These are phyloP conservation scores for Antennarius striatus DNA, from an alignment of 2,113 vertebrate genomes.

Conservation along the genomic window DNA sequence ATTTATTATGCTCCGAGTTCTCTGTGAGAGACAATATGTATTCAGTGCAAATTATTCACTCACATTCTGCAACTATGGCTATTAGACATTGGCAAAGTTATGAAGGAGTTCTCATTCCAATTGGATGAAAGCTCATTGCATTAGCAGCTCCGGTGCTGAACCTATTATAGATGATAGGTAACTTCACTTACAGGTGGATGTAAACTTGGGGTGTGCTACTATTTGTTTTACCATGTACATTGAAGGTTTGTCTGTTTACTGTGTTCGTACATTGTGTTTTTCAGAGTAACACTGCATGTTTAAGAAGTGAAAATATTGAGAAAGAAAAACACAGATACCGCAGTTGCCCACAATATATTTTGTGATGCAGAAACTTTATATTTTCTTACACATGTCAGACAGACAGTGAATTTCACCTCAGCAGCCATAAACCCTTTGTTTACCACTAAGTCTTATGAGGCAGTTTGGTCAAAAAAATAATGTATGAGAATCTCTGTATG, in stretches of 20 bases:
- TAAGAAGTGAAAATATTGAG: neutral
- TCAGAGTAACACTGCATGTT: constrained; percentile 17
- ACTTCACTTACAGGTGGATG: too few species aligned
- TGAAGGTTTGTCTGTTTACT: neutral
- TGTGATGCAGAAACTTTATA: too few species aligned
- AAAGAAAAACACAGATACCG: neutral
- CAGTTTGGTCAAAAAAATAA: neutral
- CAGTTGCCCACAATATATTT: neutral
- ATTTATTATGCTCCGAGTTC: constrained; percentile 16
- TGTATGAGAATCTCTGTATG: constrained; percentile 6
- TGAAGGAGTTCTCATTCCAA: neutral
- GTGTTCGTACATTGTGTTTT: constrained; percentile 3
- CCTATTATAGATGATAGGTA: neutral
- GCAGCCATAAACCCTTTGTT: too few species aligned
- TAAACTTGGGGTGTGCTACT: too few species aligned
- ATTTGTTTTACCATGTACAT: too few species aligned
- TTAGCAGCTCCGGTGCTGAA: constrained; percentile 1
- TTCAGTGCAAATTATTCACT: constrained; percentile 21
- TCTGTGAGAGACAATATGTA: constrained; percentile 17
- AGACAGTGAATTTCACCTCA: too few species aligned
- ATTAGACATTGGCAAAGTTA: constrained; percentile 5
- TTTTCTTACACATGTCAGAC: too few species aligned
- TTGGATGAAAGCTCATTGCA: neutral
- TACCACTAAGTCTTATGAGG: too few species aligned
- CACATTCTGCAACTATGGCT: constrained; percentile 1